Base-by-base conservation (phyloP, 1,140 invertebrate genomes). In the Cydia fagiglandana region DNA sequence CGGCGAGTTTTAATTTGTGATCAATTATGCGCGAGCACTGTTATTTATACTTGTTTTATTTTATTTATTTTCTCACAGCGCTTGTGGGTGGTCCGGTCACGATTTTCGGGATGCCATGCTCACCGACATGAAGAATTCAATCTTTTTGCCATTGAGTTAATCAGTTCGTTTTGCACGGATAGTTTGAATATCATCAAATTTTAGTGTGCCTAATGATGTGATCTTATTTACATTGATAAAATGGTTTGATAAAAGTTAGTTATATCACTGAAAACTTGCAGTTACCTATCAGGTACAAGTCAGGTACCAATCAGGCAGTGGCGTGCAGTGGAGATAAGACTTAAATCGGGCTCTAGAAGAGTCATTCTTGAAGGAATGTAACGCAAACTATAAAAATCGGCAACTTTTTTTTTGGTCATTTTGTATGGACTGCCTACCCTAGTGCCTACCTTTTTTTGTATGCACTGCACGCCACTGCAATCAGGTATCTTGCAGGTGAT, bases 31-130 rank as follows among this genome's bases (percentile, higher is more conserved):
- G 88, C 86, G 88, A 86, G 86, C 88, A 84, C 88, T 89, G 88
- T 91, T 91, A 91, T 93, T 91, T 93, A 92, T 93, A 82, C 87
- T 86, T 87, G 86, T 91, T 93, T 93, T 91, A 91, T 91, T 91
- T 91, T 88, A 89, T 91, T 91, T 91, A 84, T 85, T 87, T 88
- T 86, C 90, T 88, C 87, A 81, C 83, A 86, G 81, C 84, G 83
- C 77, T 83, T 79, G 86, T 93, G 91, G 91, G 91, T 91, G 91
- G 90, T 91, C 90, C 82, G 85, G 83, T 87, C 90, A 91, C 89
- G 89, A 91, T 89, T 89, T 90, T 86, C 81, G 82, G 86, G 80
- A 83, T 81, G 80, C 82, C 76, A 79, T 83, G 81, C 80, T 87
- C 85, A 86, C 88, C 86, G 91, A 88, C 91, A 86, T 84, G 87